Conservation (phyloP, 64 coral and sea anemone genomes). For the Stylophora pistillata region DNA sequence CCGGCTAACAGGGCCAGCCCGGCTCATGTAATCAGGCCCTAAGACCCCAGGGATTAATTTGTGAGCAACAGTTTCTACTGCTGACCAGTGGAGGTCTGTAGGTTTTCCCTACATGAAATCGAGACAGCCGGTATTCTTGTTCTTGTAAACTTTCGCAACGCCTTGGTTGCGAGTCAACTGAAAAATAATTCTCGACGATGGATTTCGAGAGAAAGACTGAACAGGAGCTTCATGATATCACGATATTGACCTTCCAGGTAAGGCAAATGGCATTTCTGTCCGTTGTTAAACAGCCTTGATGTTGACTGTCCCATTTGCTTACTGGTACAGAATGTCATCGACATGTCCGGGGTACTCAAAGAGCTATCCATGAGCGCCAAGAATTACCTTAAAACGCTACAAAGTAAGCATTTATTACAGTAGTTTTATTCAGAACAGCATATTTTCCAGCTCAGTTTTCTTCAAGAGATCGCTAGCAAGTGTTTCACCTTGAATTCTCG, state of each 20-base stretch:
- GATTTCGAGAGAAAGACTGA: slow-evolving; percentile 34
- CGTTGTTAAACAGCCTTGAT: neutral
- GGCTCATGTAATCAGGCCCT: too few relatives aligned
- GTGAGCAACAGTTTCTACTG: neutral
- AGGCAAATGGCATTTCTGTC: neutral
- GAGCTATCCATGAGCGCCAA: slow-evolving; percentile 44
- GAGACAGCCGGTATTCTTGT: neutral
- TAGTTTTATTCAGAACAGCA: neutral
- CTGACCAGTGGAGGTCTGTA: slow-evolving; percentile 5
- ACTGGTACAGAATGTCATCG: slow-evolving; percentile 43
- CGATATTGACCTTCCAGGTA: slow-evolving; percentile 35
- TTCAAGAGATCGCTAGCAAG: neutral
- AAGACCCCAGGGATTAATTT: neutral
- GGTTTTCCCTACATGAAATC: slow-evolving; percentile 1
- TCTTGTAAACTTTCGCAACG: neutral
- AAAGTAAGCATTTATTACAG: slow-evolving; percentile 50
- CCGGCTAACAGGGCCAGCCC: too few relatives aligned
- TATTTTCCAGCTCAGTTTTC: neutral
- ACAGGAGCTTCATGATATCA: slow-evolving; percentile 31
- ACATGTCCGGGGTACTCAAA: slow-evolving; percentile 38
- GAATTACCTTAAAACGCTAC: slow-evolving; percentile 47
- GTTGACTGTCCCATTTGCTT: neutral
- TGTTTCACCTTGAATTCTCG: neutral
- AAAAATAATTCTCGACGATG: slow-evolving; percentile 1
- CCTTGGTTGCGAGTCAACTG: too few relatives aligned